A percentile compares a stretch with the other conserved stretches of the same genome.
Conservation (phyloP, 2,113 vertebrate species). For the Chlorodrepanis virens region DNA sequence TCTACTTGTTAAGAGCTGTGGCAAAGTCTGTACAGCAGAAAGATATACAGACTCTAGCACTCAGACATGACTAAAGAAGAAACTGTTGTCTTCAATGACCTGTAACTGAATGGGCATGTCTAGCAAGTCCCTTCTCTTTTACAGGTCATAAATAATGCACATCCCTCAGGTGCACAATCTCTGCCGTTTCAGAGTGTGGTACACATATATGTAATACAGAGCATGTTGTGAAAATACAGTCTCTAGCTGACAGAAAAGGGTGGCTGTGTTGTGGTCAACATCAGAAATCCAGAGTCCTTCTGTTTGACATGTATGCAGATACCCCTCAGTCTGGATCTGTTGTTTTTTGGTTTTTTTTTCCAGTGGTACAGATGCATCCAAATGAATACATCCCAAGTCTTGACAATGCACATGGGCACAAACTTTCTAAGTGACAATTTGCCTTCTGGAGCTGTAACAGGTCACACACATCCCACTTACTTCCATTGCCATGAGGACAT, state of each 20-base stretch:
- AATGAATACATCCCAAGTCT: neutral
- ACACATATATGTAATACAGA: neutral
- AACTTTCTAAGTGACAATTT: neutral
- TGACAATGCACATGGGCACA: neutral
- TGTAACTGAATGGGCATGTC: neutral
- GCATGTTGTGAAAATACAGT: neutral
- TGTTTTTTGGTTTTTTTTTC: neutral
- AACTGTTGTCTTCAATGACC: neutral
- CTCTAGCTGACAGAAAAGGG: neutral
- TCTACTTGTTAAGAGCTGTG: neutral
- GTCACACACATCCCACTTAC: neutral
- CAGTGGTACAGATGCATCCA: neutral
- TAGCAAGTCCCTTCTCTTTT: neutral
- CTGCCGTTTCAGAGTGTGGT: neutral
- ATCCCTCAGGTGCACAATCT: neutral
- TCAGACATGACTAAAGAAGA: neutral
- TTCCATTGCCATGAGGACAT: neutral
- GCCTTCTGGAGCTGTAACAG: neutral
- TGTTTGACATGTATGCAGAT: neutral
- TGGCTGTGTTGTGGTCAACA: neutral
- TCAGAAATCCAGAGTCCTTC: neutral
- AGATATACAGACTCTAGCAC: neutral
- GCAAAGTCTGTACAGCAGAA: neutral
- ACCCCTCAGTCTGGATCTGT: neutral
- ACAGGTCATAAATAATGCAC: neutral